phyloP scores from a whole-genome alignment of 1,140 invertebrate genomes.

The Drosophila navojoa region DNA sequence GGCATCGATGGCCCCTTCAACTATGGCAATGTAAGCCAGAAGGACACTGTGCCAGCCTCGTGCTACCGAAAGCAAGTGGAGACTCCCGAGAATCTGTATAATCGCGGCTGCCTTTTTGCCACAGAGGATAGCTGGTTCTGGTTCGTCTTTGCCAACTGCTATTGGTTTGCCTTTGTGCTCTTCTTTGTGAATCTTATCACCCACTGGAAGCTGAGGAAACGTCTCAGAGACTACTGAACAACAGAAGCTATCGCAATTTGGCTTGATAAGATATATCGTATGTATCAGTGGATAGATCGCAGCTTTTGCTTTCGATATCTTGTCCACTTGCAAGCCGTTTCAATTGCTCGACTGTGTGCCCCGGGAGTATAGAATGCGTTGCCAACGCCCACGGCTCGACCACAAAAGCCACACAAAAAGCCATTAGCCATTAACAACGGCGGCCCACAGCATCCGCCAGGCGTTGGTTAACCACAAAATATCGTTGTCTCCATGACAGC shows the following conservation, averaged over 20 bases:
- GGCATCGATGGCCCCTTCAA: conserved; percentile 31
- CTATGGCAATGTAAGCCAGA: background rate
- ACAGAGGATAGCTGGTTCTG: conserved; percentile 30
- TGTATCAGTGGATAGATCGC: background rate
- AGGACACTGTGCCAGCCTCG: conserved; percentile 9
- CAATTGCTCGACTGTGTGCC: background rate
- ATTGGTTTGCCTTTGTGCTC: conserved; percentile 26
- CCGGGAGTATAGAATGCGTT: conserved; percentile 24
- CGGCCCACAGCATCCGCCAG: conserved; percentile 76
- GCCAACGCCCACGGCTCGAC: conserved; percentile 39
- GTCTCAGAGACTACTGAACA: background rate
- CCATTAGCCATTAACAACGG: conserved; percentile 73
- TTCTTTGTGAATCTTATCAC: background rate
- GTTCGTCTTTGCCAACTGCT: conserved; percentile 37
- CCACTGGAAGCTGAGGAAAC: conserved; percentile 23
- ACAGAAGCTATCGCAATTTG: too few relatives aligned
- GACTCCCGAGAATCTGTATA: background rate
- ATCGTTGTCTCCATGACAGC: conserved; percentile 56
- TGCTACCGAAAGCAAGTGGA: background rate
- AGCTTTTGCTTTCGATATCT: conserved; percentile 1
- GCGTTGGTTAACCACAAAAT: conserved; percentile 76
- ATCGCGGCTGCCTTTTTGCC: conserved; percentile 17
- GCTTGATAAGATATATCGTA: background rate
- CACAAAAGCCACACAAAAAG: conserved; percentile 54
- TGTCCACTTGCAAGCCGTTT: conserved; percentile 3